Base-by-base conservation (phyloP, 2,797 vertebrate genomes). In the Cryptoblepharus egeriae region DNA sequence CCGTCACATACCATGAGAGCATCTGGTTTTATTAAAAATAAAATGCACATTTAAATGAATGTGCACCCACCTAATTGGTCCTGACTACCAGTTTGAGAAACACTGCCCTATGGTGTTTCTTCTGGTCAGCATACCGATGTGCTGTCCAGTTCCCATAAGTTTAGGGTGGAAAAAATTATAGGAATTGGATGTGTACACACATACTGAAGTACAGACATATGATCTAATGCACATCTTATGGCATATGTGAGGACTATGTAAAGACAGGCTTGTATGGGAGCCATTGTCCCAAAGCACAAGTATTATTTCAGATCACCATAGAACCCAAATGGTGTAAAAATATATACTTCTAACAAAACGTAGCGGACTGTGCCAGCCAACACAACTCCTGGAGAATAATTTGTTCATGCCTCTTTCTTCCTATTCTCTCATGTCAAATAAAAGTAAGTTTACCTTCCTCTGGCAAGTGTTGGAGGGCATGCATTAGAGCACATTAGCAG, bases 401-500 rank as follows among this genome's bases (percentile, higher is more conserved):
- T 64, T 55, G 4, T 12, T 39, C 30, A 12, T 28, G 22, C 45
- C 20, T 58, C n/a, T 42, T 75, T 28, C 71, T 58, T 57, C 0
- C 32, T 58, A 57, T 28, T 81, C 22, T 30, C 64, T 61, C 45
- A 7, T 13, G 32, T 39, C 52, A 65, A 24, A 67, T 81, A 55
- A 58, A 78, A 57, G 37, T 55, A 57, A 18, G 49, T 42, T 20
- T 30, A 39, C 22, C 37, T 58, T 75, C 52, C 35, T 68, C 65
- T 68, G 64, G 52, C n/a, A 69, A 35, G 45, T 9, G 1, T 45
- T 68, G 22, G 42, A 60, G 52, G 24, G 9, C 57, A 20, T 81
- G 37, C 91, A 91, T 91, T 92, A 88, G 13, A 52, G 90, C 84
- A 89, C 84, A 83, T 90, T 83, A 88, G 76, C 64, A 87, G 78